phyloP scores from a whole-genome alignment of 2,888 invertebrate species.

The Quadroppia sp. region DNA sequence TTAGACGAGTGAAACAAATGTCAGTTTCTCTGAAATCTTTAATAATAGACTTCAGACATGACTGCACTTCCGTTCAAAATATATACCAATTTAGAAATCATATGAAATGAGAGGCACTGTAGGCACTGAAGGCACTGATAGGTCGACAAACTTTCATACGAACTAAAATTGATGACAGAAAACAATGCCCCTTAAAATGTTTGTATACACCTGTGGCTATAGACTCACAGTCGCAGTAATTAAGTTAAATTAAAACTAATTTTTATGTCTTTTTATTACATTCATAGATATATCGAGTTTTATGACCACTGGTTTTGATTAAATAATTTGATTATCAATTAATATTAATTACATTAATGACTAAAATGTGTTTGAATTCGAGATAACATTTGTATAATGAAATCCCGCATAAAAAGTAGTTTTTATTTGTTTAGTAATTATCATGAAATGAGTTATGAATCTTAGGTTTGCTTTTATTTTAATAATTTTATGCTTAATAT shows the following conservation, averaged over 20 bases:
- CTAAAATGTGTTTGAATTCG: no score
- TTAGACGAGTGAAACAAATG: not conserved
- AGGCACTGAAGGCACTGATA: not conserved
- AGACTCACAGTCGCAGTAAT: not conserved
- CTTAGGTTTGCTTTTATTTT: no score
- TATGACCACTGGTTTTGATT: not conserved
- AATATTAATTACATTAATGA: not conserved
- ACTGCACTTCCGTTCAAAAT: slow-evolving; percentile 3
- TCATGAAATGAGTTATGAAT: not conserved
- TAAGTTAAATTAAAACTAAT: slow-evolving; percentile 8
- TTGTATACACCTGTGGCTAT: slow-evolving; percentile 9
- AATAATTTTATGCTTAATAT: no score
- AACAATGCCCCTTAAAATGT: not conserved
- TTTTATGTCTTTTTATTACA: not conserved
- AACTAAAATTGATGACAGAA: not conserved
- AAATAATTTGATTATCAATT: not conserved
- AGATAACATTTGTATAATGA: no score
- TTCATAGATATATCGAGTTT: not conserved
- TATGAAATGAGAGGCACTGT: not conserved
- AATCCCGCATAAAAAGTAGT: no score
- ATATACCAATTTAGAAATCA: not conserved
- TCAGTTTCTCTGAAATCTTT: not conserved
- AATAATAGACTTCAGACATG: slow-evolving; percentile 10
- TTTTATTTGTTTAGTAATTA: no score
- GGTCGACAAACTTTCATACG: slow-evolving; percentile 31